phyloP scores from a whole-genome alignment of 2,888 invertebrate genomes.

The Tromatobia lineatoria region DNA sequence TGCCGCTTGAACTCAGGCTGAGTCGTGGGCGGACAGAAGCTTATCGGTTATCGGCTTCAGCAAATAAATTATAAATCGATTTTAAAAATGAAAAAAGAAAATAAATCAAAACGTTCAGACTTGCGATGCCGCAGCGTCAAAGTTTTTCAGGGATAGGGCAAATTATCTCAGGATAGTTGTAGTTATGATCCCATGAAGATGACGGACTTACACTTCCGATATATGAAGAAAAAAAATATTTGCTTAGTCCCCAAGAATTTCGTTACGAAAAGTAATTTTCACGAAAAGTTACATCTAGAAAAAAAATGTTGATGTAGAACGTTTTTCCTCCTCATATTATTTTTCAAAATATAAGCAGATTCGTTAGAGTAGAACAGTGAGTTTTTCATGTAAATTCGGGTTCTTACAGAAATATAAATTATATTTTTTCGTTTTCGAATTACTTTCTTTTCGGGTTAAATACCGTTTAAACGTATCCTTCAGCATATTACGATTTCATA shows the following conservation, averaged over 20 bases:
- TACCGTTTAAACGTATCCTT: not conserved
- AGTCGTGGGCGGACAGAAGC: slow-evolving; percentile 30
- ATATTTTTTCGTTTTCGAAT: no score
- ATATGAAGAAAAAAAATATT: not conserved
- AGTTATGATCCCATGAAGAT: not conserved
- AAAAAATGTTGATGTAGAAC: no score
- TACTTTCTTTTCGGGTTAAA: not conserved
- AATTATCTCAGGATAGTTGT: not conserved
- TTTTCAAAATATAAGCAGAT: no score
- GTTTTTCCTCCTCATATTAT: no score
- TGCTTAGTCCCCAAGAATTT: no score
- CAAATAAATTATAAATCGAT: slow-evolving; percentile 34
- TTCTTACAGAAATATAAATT: no score
- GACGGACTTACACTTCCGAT: not conserved
- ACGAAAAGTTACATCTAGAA: no score
- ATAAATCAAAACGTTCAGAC: not conserved
- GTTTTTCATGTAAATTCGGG: no score
- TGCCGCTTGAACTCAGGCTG: slow-evolving; percentile 14
- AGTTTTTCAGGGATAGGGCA: not conserved
- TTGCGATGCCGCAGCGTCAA: not conserved
- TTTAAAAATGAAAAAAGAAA: slow-evolving; percentile 1
- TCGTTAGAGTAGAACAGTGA: no score
- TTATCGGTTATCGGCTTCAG: slow-evolving; percentile 59
- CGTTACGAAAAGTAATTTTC: no score
- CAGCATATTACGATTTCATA: not conserved